Conservation (phyloP, 2,113 vertebrate genomes). For the Caranx melampygus region DNA sequence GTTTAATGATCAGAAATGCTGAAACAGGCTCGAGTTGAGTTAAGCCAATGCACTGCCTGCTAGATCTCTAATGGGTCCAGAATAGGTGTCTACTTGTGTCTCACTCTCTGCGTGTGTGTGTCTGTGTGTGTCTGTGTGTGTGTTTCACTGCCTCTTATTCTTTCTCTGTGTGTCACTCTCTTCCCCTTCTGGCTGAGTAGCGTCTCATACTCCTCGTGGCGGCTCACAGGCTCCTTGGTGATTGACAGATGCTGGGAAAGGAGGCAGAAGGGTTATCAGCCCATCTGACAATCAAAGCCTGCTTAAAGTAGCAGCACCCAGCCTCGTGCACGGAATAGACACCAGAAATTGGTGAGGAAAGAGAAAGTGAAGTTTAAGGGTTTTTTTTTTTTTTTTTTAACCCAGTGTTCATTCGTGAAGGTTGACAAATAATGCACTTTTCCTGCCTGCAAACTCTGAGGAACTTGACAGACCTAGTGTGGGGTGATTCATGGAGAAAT, state of each 20-base stretch:
- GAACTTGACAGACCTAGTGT: not conserved
- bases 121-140: slow-evolving; percentile 16
- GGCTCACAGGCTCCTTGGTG: slow-evolving; percentile 44
- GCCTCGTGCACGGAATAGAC: slow-evolving; percentile 25
- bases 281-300: slow-evolving; percentile 76
- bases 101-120: not conserved
- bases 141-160: slow-evolving; percentile 29
- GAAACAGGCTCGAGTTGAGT: slow-evolving; percentile 63
- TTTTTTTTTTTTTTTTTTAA: slow-evolving; percentile 7
- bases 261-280: slow-evolving; percentile 71
- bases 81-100: slow-evolving; percentile 24
- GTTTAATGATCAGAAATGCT: slow-evolving; percentile 78
- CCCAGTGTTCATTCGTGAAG: not conserved
- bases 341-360: slow-evolving; percentile 4
- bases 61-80: slow-evolving; percentile 50
- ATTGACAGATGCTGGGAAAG: slow-evolving; percentile 68
- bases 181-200: slow-evolving; percentile 44
- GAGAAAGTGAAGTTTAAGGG: slow-evolving; percentile 12
- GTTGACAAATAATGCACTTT: slow-evolving; percentile 3
- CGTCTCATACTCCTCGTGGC: slow-evolving; percentile 38
- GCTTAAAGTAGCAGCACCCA: slow-evolving; percentile 38
- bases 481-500: not conserved
- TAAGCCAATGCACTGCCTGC: slow-evolving; percentile 37
- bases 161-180: slow-evolving; percentile 35
- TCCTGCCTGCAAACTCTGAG: not conserved